Evolutionary conservation across 2,113 vertebrate species (phyloP), one percentile per base, ranked within the genome.

Genomic region (Micromys minutus): DNA sequence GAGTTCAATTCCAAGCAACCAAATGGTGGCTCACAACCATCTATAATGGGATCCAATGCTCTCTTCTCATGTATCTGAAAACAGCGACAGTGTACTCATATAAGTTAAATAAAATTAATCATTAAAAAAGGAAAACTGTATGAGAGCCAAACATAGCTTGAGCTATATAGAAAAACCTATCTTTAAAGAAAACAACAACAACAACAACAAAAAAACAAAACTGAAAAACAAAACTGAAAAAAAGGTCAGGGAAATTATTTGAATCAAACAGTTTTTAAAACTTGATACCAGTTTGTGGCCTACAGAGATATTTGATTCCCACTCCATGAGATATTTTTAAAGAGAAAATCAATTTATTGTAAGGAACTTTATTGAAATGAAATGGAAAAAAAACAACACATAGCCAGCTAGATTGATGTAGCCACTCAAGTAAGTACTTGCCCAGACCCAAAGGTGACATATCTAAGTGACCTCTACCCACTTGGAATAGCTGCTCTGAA

Each of bases 231-330:
- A 15, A 13, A 17, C 50, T 52, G 5, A 85, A 85, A 67, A 24
- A 36, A 65, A 34, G 61, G 10, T 34, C 9, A 7, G 22, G 11
- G 2, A 71, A 71, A 71, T 39, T 90, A 45, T 17, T 86, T 96
- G 65, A 91, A 75, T 93, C n/a, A 89, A 93, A 10, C 17, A 34
- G 29, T 5, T 36, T 96, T 77, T n/a, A 89, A 87, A 86, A 67
- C 10, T 61, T 94, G 36, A 52, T 0, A 65, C 79, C 0, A 84
- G 36, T n/a, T 80, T 93, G 22, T 71, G 31, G 57, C 34, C 5
- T 45, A 77, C 7, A 7, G 29, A 95, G 71, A 29, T 91, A 84
- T 67, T 89, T 94, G 45, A 55, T 71, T 45, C 0, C 12, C 13
- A 50, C 9, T 7, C 5, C 1, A 0, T 24, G 36, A 24, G 26